A percentile compares a stretch with the other conserved stretches of the same genome.
Conservation (phyloP, 2,113 vertebrate species). For the Orientallactaga bullata region DNA sequence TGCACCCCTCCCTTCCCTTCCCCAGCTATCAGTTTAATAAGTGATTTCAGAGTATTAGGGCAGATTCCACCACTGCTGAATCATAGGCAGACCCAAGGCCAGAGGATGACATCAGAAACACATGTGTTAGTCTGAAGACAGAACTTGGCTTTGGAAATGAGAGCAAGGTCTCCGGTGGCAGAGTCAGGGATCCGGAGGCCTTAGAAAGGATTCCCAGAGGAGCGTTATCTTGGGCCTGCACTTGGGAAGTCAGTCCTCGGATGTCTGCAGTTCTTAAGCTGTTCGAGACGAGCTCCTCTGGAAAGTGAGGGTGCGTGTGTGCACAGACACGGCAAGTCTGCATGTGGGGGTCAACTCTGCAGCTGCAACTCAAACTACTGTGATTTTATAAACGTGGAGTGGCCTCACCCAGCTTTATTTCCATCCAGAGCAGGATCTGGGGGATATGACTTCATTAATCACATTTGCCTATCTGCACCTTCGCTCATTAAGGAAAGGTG, state of each 20-base stretch:
- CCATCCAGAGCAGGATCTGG: slow-evolving; percentile 53
- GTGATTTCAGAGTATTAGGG: slow-evolving; percentile 71
- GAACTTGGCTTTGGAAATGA: slow-evolving; percentile 40
- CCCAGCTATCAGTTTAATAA: slow-evolving; percentile 59
- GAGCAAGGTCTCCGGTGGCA: slow-evolving; percentile 20
- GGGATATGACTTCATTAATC: slow-evolving; percentile 53
- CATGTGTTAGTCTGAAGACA: slow-evolving; percentile 69
- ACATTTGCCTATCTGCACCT: neutral
- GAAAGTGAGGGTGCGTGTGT: slow-evolving; percentile 37
- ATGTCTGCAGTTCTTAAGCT: neutral
- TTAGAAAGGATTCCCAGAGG: neutral
- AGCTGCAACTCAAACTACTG: slow-evolving; percentile 40
- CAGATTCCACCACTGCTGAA: slow-evolving; percentile 74
- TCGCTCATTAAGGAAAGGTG: neutral
- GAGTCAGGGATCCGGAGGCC: neutral
- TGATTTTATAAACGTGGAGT: slow-evolving; percentile 68
- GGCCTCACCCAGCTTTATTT: slow-evolving; percentile 66
- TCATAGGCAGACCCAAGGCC: slow-evolving; percentile 67
- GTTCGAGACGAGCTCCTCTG: slow-evolving; percentile 43
- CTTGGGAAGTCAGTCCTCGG: neutral
- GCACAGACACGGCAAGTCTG: slow-evolving; percentile 6
- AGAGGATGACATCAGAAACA: slow-evolving; percentile 78
- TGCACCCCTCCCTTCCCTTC: neutral
- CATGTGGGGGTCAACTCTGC: neutral
- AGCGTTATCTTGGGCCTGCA: neutral